Conservation (phyloP, 2,113 vertebrate genomes). For the Arvicanthis niloticus region DNA sequence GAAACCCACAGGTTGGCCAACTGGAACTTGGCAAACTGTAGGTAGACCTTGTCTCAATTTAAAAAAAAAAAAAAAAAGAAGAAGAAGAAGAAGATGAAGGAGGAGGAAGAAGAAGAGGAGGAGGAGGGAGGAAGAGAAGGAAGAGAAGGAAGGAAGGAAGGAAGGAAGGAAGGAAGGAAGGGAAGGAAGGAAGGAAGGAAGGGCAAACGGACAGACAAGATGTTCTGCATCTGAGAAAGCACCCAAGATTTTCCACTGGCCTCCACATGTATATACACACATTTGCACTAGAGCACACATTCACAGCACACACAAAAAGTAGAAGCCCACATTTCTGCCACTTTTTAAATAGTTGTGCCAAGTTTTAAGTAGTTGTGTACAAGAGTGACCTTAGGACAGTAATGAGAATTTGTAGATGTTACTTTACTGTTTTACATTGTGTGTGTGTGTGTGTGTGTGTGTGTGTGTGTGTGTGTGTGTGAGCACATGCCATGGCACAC, state of each 20-base stretch:
- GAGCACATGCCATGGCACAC: neutral
- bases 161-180: fast-evolving
- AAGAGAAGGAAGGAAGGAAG: too few species aligned
- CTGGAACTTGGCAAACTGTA: neutral
- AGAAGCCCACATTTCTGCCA: neutral
- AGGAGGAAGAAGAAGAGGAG: fast-evolving
- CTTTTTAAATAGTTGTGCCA: neutral
- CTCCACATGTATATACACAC: neutral
- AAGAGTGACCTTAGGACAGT: conserved; percentile 15
- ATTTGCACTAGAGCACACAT: neutral
- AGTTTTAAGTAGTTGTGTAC: neutral
- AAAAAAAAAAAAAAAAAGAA: neutral
- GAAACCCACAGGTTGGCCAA: neutral
- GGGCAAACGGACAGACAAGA: neutral
- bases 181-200: too few species aligned
- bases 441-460: neutral
- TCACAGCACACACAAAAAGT: neutral
- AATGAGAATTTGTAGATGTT: neutral
- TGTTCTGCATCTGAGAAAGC: neutral
- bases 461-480: neutral
- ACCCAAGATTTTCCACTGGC: neutral
- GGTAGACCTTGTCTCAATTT: neutral
- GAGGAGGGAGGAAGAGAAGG: too few species aligned
- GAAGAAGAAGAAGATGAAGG: fast-evolving
- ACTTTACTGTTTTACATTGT: neutral